Evolutionary conservation across 1,140 invertebrate species (phyloP).

Genomic region (Cotesia chilonis): DNA sequence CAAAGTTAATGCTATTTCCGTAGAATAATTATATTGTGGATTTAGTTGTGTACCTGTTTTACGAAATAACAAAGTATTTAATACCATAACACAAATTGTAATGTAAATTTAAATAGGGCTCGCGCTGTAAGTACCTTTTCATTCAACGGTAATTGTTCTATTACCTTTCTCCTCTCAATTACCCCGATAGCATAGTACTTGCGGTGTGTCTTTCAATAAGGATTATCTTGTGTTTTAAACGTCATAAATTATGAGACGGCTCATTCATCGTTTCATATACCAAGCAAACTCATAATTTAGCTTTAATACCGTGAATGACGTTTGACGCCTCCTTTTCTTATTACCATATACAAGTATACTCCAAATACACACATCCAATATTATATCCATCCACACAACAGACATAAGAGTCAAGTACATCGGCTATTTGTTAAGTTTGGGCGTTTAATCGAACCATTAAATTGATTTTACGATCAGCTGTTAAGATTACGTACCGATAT

Average conservation of each 20-base stretch:
- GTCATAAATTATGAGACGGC: constrained; percentile 30
- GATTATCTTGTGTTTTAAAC: constrained; percentile 19
- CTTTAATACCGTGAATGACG: constrained; percentile 20
- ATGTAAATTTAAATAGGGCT: not conserved
- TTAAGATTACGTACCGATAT: constrained; percentile 28
- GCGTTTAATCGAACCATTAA: constrained; percentile 34
- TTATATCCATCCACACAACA: not conserved
- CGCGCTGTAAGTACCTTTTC: not conserved
- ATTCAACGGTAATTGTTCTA: not conserved
- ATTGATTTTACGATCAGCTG: constrained; percentile 34
- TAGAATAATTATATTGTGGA: no score
- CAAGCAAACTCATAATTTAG: constrained; percentile 24
- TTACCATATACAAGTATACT: not conserved
- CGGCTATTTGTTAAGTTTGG: constrained; percentile 33
- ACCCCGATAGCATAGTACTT: constrained; percentile 19
- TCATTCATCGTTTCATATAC: constrained; percentile 17
- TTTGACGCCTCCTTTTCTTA: constrained; percentile 24
- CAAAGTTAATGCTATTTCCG: no score
- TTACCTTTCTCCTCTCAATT: not conserved
- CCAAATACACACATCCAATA: not conserved
- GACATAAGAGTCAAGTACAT: not conserved
- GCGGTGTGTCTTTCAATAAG: constrained; percentile 23
- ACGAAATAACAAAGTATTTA: not conserved
- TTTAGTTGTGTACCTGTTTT: no score
- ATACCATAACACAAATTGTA: not conserved